These are phyloP conservation scores for Drosophila rellima DNA, from an alignment of 2,888 invertebrate genomes.

Conservation along the genomic window DNA sequence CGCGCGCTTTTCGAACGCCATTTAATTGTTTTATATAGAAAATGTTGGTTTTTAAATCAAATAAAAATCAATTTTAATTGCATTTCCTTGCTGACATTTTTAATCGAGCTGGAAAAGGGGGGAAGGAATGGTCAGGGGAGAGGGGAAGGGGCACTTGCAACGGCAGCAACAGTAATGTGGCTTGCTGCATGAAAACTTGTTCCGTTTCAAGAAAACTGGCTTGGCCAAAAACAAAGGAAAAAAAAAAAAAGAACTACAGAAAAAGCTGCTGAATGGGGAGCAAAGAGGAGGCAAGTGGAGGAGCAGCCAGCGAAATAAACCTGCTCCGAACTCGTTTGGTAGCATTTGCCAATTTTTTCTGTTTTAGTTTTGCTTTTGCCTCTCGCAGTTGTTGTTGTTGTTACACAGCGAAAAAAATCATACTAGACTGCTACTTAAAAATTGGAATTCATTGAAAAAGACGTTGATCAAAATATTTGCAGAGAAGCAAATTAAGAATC, in stretches of 20 bases:
- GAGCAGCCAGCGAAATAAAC: constrained; percentile 40
- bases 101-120: not conserved
- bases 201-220: constrained; percentile 49
- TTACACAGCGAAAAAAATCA: too few relatives aligned
- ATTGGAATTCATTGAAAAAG: too few relatives aligned
- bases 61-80: constrained; percentile 76
- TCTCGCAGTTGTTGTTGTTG: constrained; percentile 9
- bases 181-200: constrained; percentile 44
- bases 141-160: constrained; percentile 27
- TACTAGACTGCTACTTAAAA: too few relatives aligned
- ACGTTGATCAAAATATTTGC: too few relatives aligned
- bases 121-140: not conserved
- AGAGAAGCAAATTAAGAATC: too few relatives aligned
- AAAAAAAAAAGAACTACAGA: not conserved
- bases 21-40: constrained; percentile 73
- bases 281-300: not conserved
- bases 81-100: constrained; percentile 65
- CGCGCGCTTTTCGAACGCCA: constrained; percentile 24
- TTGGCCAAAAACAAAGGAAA: constrained; percentile 49
- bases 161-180: not conserved
- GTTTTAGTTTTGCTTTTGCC: constrained; percentile 8
- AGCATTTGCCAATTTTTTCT: constrained; percentile 59
- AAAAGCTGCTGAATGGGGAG: constrained; percentile 16
- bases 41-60: constrained; percentile 41
- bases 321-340: constrained; percentile 76